Percentiles rank a stretch among this genome's conserved stretches.
These are phyloP conservation scores for Patella caerulea DNA, from an alignment of 2,888 invertebrate species.

Conservation along the genomic window DNA sequence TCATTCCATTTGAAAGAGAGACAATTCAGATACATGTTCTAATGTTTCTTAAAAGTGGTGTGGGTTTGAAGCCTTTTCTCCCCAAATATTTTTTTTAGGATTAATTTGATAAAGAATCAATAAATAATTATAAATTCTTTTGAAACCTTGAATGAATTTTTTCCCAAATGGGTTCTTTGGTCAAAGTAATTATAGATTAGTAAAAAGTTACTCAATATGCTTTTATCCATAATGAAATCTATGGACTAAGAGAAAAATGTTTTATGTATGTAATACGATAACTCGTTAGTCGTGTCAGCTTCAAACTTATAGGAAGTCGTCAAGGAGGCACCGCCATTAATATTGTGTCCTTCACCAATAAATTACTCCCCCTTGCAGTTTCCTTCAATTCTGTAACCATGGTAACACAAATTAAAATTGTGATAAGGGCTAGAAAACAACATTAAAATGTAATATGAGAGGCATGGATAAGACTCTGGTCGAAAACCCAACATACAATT, in stretches of 20 bases:
- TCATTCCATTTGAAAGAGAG: too few relatives aligned
- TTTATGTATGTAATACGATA: conserved; percentile 17
- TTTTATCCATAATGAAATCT: conserved; percentile 12
- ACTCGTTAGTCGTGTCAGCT: conserved; percentile 1
- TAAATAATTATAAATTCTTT: too few relatives aligned
- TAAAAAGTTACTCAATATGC: background rate
- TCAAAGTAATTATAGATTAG: too few relatives aligned
- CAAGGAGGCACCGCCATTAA: conserved; percentile 32
- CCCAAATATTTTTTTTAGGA: too few relatives aligned
- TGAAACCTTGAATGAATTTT: too few relatives aligned
- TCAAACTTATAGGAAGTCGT: conserved; percentile 13
- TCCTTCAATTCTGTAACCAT: conserved; percentile 51
- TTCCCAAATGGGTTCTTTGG: too few relatives aligned
- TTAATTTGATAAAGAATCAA: too few relatives aligned
- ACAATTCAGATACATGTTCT: too few relatives aligned
- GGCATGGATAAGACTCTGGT: conserved; percentile 30
- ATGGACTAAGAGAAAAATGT: conserved; percentile 11
- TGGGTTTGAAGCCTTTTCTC: too few relatives aligned
- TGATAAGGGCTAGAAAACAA: conserved; percentile 55
- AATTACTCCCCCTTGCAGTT: conserved; percentile 48
- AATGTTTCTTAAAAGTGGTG: too few relatives aligned
- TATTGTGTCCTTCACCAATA: conserved; percentile 39
- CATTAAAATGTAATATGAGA: conserved; percentile 53
- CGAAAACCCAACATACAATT: too few relatives aligned
- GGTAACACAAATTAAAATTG: conserved; percentile 58